A percentile compares a stretch with the other conserved stretches of the same genome.
These are phyloP conservation scores for Yponomeuta malinellus DNA, from an alignment of 2,888 invertebrate species.

Conservation along the genomic window DNA sequence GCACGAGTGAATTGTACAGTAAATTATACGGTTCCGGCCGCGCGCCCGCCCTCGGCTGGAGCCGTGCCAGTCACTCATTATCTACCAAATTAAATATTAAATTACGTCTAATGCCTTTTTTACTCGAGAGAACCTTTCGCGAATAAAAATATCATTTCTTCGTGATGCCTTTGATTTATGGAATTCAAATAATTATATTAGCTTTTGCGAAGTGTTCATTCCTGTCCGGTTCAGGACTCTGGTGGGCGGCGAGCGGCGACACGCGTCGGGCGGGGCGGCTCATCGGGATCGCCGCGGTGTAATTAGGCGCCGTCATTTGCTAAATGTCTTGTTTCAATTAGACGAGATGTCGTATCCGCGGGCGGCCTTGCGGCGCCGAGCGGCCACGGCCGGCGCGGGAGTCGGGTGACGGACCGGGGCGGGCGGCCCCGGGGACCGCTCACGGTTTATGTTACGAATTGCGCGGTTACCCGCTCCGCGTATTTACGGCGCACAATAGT, in stretches of 20 bases:
- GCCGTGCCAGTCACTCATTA: background rate
- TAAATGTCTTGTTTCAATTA: background rate
- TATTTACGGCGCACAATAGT: background rate
- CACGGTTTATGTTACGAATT: background rate
- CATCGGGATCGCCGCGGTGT: background rate
- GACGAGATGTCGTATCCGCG: background rate
- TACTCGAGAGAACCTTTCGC: background rate
- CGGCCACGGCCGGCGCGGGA: background rate
- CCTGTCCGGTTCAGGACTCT: too few species aligned
- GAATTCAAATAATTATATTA: background rate
- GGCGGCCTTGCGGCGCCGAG: background rate
- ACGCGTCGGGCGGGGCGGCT: background rate
- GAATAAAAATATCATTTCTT: background rate
- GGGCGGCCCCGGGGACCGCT: background rate
- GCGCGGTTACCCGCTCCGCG: background rate
- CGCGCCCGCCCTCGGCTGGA: background rate
- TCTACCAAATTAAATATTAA: conserved; percentile 2
- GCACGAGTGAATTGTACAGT: background rate
- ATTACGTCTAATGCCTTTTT: background rate
- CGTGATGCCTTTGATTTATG: background rate
- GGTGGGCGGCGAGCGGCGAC: background rate
- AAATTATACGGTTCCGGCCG: background rate
- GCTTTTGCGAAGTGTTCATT: too few species aligned
- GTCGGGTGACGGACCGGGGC: background rate
- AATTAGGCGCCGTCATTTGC: background rate